These are phyloP conservation scores for Petaurus breviceps DNA, from an alignment of 2,113 vertebrate genomes.

Conservation along the genomic window DNA sequence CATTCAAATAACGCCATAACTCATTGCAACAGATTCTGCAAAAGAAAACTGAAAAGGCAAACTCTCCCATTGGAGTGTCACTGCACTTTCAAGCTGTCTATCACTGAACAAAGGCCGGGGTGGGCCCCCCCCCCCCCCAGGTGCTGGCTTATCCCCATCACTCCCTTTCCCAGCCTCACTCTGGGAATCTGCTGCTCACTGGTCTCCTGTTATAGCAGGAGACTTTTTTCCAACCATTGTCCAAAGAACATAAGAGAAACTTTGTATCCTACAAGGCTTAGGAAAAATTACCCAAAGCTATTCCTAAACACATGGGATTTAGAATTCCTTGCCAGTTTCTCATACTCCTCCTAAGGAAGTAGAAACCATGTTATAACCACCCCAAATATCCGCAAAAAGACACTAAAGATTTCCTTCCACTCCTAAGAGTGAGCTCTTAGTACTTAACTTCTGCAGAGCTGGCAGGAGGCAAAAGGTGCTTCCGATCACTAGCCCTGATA, in stretches of 20 bases:
- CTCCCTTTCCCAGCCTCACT: not conserved
- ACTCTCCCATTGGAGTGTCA: constrained; percentile 12
- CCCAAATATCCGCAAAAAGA: constrained; percentile 53
- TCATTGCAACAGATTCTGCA: constrained; percentile 23
- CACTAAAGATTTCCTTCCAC: constrained; percentile 49
- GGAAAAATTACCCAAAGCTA: not conserved
- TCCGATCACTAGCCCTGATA: constrained; percentile 40
- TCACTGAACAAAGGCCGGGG: not conserved
- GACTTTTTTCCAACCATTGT: not conserved
- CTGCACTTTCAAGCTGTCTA: constrained; percentile 14
- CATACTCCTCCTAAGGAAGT: not conserved
- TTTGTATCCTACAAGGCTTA: not conserved
- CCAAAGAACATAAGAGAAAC: not conserved
- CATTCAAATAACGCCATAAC: constrained; percentile 2
- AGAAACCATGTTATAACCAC: not conserved
- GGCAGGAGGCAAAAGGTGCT: constrained; percentile 45
- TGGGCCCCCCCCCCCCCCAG: not conserved
- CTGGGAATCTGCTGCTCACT: not conserved
- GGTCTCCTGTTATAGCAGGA: not conserved
- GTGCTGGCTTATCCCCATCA: not conserved
- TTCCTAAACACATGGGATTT: not conserved
- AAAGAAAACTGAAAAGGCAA: constrained; percentile 23
- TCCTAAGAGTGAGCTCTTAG: not conserved
- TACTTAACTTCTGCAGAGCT: constrained; percentile 59
- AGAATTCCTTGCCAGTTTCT: not conserved